Conservation (phyloP, 2,797 vertebrate species). For the Poecile montanus region DNA sequence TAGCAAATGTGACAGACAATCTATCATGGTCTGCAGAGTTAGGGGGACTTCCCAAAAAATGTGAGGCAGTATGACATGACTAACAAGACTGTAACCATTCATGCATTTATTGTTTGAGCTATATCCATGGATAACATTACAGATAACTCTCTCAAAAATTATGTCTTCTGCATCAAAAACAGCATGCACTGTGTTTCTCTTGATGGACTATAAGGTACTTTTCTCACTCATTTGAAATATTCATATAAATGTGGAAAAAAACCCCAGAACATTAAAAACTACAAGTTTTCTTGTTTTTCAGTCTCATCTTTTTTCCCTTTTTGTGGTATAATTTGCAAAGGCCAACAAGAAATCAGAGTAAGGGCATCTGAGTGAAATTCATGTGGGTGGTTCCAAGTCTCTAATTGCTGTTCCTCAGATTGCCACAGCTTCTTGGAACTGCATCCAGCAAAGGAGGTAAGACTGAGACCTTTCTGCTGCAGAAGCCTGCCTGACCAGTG, state of each 20-base stretch:
- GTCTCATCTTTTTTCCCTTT: accelerated
- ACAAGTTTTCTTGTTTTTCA: neutral
- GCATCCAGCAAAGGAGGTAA: neutral
- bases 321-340: neutral
- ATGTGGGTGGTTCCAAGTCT: neutral
- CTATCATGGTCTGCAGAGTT: neutral
- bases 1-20: neutral
- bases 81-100: constrained; percentile 23
- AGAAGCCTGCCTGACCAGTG: neutral
- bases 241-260: neutral
- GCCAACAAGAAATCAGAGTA: neutral
- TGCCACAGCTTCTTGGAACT: neutral
- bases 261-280: neutral
- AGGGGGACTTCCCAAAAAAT: constrained; percentile 7
- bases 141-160: neutral
- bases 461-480: neutral
- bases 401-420: neutral
- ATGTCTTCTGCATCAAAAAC: neutral
- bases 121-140: neutral
- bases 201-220: neutral
- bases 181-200: neutral
- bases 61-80: neutral
- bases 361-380: neutral
- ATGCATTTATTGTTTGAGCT: neutral
- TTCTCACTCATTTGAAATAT: neutral